Conservation (phyloP, 2,888 invertebrate species). For the Acheta domesticus region DNA sequence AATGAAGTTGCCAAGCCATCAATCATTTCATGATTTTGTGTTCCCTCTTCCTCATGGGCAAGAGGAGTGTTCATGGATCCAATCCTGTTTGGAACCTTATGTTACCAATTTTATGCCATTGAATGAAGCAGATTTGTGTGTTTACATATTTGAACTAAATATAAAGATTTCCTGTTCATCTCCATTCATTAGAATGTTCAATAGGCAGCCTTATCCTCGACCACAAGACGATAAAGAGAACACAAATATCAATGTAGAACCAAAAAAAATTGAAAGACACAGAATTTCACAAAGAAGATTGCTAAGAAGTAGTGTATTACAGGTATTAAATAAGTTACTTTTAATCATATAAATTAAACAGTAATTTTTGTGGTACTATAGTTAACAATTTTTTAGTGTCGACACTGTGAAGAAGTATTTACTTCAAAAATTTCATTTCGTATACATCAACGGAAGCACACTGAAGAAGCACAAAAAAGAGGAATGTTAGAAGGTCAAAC, state of each 20-base stretch:
- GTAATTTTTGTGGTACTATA: not conserved
- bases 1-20: constrained; percentile 34
- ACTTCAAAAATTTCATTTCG: constrained; percentile 42
- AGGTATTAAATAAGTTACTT: constrained; percentile 34
- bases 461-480: constrained; percentile 39
- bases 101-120: constrained; percentile 37
- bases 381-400: constrained; percentile 38
- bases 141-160: constrained; percentile 36
- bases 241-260: constrained; percentile 36
- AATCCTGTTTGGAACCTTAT: constrained; percentile 33
- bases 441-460: constrained; percentile 41
- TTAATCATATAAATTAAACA: not conserved
- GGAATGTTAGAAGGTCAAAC: constrained; percentile 40
- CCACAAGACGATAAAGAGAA: constrained; percentile 36
- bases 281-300: constrained; percentile 35
- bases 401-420: constrained; percentile 42
- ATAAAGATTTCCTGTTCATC: constrained; percentile 31
- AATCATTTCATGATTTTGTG: not conserved
- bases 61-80: constrained; percentile 35
- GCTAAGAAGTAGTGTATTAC: constrained; percentile 39
- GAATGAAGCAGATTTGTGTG: constrained; percentile 38
- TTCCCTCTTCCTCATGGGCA: constrained; percentile 36
- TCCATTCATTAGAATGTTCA: constrained; percentile 41
- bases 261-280: not conserved
- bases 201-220: constrained; percentile 36